Percentiles rank a stretch among this genome's conserved stretches.
These are phyloP conservation scores for Harmothoe impar DNA, from an alignment of 2,888 invertebrate species.

Conservation along the genomic window DNA sequence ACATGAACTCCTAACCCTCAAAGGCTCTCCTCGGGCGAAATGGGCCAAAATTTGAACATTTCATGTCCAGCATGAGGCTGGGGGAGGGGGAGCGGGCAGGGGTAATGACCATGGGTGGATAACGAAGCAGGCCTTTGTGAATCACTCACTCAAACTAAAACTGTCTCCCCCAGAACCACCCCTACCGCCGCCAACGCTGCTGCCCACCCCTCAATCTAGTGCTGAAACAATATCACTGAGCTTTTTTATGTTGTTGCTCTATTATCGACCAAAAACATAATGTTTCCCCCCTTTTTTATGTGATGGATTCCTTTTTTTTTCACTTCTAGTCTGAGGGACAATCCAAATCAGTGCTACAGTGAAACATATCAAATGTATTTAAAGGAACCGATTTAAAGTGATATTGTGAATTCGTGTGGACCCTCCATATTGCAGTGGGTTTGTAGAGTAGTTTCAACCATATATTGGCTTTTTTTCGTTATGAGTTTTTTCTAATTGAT, in stretches of 20 bases:
- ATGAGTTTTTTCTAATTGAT: no score
- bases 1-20: conserved; percentile 57
- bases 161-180: background rate
- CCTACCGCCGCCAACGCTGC: background rate
- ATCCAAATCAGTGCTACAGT: no score
- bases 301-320: no score
- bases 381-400: no score
- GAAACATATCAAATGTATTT: no score
- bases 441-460: no score
- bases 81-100: conserved; percentile 25
- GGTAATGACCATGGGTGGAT: conserved; percentile 37
- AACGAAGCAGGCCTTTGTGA: conserved; percentile 27
- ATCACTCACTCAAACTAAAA: conserved; percentile 23
- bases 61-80: conserved; percentile 30
- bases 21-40: conserved; percentile 51
- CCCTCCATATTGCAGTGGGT: no score
- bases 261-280: background rate
- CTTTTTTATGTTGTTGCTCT: no score
- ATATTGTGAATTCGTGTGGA: no score
- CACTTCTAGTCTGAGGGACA: no score
- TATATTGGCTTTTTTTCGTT: no score
- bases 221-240: background rate
- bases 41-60: conserved; percentile 59
- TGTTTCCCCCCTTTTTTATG: background rate
- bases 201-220: background rate